Evolutionary conservation across 2,113 vertebrate genomes (phyloP), one percentile per base, ranked within the genome.

Genomic region (Mustelus asterias): DNA sequence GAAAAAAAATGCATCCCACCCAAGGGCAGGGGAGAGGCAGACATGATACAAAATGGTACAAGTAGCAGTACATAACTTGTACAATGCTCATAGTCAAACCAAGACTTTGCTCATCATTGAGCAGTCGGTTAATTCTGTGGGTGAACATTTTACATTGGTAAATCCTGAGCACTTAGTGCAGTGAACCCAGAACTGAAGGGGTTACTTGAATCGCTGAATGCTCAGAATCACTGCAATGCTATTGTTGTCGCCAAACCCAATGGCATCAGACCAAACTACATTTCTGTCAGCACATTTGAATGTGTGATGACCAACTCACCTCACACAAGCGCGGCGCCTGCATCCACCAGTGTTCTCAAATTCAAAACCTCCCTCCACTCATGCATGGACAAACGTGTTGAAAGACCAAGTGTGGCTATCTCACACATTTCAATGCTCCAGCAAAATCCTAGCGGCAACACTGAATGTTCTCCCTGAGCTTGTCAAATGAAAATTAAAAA

Each of bases 391-490:
- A 54, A 54, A 54, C 48, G 2, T 11, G 2, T 10, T 54, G 24
- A 54, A 88, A 54, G 48, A 58, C 86, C 48, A 26, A 22, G 86
- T 60, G 86, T 54, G 54, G 48, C 11, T 14, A 83, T 83, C 80
- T 83, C 80, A 8, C 80, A 33, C 29, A 5, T 24, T 24, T 92
- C 29, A 69, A 44, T 26, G 65, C 93, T 70, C 26, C 33, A 70
- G 2, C 69, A 65, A 70, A 95, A 54, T 95, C 41, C 94, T 65
- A 29, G 92, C 20, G 41, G 29, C 69, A 24, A 65, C 33, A 7
- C 7, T 65, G 63, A 95, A 95, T 76, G 67, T 72, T 48, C 65
- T 72, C 67, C 93, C 67, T 48, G 67, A 72, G 65, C 94, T 95
- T 72, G 69, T 72, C 54, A 54, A 72, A 72, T 44, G 11, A 48